Evolutionary conservation across 2,113 vertebrate species (phyloP), one percentile per base, ranked within the genome.

Genomic region (Gymnocephalus cernua): DNA sequence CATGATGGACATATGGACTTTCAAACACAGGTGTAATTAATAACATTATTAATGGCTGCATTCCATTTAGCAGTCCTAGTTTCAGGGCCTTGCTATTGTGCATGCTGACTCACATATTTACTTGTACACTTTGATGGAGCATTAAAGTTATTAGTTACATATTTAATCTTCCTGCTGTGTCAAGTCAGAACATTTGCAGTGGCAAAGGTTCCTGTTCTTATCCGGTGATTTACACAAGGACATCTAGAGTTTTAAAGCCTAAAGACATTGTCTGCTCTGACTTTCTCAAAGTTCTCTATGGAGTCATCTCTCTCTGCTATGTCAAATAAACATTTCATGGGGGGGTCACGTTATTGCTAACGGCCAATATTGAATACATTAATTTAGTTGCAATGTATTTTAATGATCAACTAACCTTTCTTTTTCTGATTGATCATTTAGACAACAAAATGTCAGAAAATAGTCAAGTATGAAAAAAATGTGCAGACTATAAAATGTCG

Each of bases 1-100:
- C 41, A 67, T 59, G 10, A n/a, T 35, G 29, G 53, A 73, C 29
- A 58, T 32, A 58, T 51, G 38, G 57, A 71, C 29, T n/a, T 27
- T 38, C 7, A 69, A 45, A 70, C n/a, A 27, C n/a, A 68, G 29
- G 23, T 23, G 12, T 47, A 32, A 57, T 27, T 63, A 23, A n/a
- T 10, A 70, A 57, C 35, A 67, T 58, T 45, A 67, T 58, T 45
- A 61, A 53, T 35, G 12, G 8, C 27, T 45, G 57, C 12, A 21
- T 56, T 63, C 25, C 18, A 41, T 35, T 68, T 27, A 48, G 23
- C 8, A 69, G 15, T 29, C 10, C 48, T 15, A 62, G 63, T 63
- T 53, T 54, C 16, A 63, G 35, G 58, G 66, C 18, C n/a, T 59
- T 29, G 25, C 4, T 35, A 2, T 29, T 44, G 9, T 65, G 44